These are phyloP conservation scores for Zaprionus gabonicus DNA, from an alignment of 1,140 invertebrate genomes.

Conservation along the genomic window DNA sequence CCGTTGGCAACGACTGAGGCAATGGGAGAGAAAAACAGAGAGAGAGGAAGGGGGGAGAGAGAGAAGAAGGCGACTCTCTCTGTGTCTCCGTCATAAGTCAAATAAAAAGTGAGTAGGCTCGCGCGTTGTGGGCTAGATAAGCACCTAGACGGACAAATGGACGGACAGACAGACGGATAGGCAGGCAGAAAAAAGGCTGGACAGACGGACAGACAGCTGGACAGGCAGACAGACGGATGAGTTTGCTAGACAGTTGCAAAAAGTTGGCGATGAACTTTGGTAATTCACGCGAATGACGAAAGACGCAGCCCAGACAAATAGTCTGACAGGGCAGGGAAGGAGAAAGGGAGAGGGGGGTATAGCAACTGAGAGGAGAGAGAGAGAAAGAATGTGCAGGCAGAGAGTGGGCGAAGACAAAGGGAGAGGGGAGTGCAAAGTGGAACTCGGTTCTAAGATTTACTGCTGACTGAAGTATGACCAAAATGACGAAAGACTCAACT, in stretches of 20 bases:
- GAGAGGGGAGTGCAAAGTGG: neutral
- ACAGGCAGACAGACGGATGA: neutral
- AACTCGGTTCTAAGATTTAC: neutral
- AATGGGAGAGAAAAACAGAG: conserved; percentile 23
- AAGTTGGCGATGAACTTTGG: conserved; percentile 8
- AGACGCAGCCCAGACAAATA: neutral
- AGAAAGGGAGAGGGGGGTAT: too few relatives aligned
- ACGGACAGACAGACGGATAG: neutral
- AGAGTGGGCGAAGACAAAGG: neutral
- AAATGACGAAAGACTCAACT: neutral
- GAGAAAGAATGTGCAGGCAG: neutral
- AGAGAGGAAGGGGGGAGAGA: conserved; percentile 6
- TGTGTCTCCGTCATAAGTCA: conserved; percentile 65
- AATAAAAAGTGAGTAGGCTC: conserved; percentile 80
- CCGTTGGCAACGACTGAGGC: conserved; percentile 38
- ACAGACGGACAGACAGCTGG: neutral
- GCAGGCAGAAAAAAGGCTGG: neutral
- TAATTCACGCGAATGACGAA: conserved; percentile 12
- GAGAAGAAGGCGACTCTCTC: conserved; percentile 46
- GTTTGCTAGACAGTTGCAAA: neutral
- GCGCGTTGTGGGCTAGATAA: conserved; percentile 65
- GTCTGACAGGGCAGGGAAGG: neutral
- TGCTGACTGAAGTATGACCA: neutral
- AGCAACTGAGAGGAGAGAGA: neutral
- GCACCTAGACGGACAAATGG: conserved; percentile 18